These are phyloP conservation scores for Cryptoprocta ferox DNA, from an alignment of 2,797 vertebrate species.

Conservation along the genomic window DNA sequence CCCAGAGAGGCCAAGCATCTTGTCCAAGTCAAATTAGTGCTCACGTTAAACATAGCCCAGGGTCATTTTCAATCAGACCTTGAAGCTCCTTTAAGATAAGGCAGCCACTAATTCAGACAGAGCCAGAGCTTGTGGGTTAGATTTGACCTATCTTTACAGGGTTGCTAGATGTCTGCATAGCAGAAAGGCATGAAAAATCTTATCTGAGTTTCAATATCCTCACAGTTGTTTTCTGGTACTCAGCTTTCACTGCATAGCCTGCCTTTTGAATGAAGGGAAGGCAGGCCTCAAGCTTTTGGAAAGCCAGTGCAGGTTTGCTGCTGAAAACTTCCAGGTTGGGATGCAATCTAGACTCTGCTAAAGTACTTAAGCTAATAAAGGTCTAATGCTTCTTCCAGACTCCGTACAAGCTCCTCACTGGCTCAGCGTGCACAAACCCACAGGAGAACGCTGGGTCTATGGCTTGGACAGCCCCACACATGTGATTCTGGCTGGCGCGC, in stretches of 20 bases:
- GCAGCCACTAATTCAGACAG: conserved; percentile 38
- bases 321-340: conserved; percentile 80
- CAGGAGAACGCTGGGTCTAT: conserved; percentile 59
- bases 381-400: conserved; percentile 78
- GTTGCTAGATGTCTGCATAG: conserved; percentile 21
- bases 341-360: conserved; percentile 81
- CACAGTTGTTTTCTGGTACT: conserved; percentile 72
- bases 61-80: neutral
- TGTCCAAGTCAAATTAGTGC: neutral
- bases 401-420: conserved; percentile 51
- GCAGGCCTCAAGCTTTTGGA: conserved; percentile 73
- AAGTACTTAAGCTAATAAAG: conserved; percentile 83
- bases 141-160: neutral
- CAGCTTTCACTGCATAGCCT: conserved; percentile 70
- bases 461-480: conserved; percentile 50
- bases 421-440: conserved; percentile 58
- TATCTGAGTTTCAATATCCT: conserved; percentile 56
- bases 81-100: conserved; percentile 48
- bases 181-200: conserved; percentile 60
- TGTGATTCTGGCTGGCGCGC: neutral
- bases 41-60: neutral
- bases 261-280: conserved; percentile 57
- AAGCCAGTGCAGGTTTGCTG: conserved; percentile 63
- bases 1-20: neutral
- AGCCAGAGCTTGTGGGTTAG: neutral